phyloP scores from a whole-genome alignment of 1,140 invertebrate species.

The Camponotus pennsylvanicus region DNA sequence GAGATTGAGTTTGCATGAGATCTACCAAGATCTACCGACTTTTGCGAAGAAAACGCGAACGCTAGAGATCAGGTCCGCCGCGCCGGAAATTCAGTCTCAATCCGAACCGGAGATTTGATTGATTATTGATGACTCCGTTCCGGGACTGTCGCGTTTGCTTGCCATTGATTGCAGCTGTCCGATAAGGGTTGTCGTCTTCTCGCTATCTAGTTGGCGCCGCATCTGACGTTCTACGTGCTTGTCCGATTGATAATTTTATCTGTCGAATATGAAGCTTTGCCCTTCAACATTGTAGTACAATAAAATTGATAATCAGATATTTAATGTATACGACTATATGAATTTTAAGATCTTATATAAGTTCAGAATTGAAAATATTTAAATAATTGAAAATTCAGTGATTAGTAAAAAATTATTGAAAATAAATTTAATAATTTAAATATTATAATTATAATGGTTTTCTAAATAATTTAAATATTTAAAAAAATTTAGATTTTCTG shows the following conservation, averaged over 20 bases:
- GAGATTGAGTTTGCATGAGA: conserved; percentile 30
- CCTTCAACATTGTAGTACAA: background rate
- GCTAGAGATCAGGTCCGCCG: background rate
- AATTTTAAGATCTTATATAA: background rate
- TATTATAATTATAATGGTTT: too few species aligned
- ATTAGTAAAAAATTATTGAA: too few species aligned
- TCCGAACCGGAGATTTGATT: conserved; percentile 26
- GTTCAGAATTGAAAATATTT: too few species aligned
- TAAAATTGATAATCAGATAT: background rate
- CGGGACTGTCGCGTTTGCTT: conserved; percentile 2
- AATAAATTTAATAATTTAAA: too few species aligned
- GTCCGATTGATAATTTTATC: conserved; percentile 44
- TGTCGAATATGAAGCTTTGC: background rate
- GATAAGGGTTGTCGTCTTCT: conserved; percentile 24
- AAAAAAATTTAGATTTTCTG: background rate
- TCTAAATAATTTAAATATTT: too few species aligned
- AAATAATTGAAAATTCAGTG: too few species aligned
- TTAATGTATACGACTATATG: background rate
- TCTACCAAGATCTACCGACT: conserved; percentile 11
- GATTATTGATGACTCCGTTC: conserved; percentile 11
- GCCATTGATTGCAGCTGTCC: background rate
- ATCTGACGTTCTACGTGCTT: background rate
- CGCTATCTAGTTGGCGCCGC: conserved; percentile 26
- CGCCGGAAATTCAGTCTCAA: conserved; percentile 12
- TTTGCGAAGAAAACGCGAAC: conserved; percentile 17